Conservation (phyloP, 2,113 vertebrate genomes). For the Sakesphorus luctuosus region DNA sequence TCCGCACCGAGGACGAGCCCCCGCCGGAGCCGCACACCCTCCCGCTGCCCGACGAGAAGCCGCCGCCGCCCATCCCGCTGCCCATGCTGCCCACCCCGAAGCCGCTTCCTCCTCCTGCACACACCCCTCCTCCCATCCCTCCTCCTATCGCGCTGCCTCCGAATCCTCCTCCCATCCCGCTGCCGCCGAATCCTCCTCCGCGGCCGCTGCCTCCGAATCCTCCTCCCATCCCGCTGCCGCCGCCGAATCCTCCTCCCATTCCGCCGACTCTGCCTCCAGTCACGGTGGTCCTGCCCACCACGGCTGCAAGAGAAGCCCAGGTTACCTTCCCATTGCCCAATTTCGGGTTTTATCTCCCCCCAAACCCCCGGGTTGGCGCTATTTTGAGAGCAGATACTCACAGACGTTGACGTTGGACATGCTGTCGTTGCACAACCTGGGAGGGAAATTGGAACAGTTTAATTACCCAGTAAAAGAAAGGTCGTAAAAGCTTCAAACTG, state of each 20-base stretch:
- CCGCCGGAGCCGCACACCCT: not conserved
- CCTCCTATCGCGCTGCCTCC: not conserved
- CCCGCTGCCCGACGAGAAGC: slow-evolving; percentile 23
- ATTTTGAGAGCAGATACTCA: not conserved
- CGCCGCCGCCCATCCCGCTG: not conserved
- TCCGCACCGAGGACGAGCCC: not conserved
- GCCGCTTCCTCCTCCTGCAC: not conserved
- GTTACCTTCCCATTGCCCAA: not conserved
- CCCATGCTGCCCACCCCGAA: not conserved
- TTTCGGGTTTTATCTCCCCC: not conserved
- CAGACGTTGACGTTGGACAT: slow-evolving; percentile 48
- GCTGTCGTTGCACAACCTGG: not conserved
- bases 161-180: not conserved
- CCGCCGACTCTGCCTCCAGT: not conserved
- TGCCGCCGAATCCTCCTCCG: no score
- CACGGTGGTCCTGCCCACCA: slow-evolving; percentile 47
- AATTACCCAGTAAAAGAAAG: not conserved
- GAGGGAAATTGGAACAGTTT: not conserved
- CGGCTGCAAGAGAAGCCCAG: slow-evolving; percentile 40
- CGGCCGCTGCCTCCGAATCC: not conserved
- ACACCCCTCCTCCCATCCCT: slow-evolving; percentile 20
- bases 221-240: not conserved
- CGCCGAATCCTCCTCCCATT: slow-evolving; percentile 20
- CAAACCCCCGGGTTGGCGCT: accelerated
- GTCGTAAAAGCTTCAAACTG: not conserved